Conservation (phyloP, 2,888 invertebrate species). For the Macropis europaea region DNA sequence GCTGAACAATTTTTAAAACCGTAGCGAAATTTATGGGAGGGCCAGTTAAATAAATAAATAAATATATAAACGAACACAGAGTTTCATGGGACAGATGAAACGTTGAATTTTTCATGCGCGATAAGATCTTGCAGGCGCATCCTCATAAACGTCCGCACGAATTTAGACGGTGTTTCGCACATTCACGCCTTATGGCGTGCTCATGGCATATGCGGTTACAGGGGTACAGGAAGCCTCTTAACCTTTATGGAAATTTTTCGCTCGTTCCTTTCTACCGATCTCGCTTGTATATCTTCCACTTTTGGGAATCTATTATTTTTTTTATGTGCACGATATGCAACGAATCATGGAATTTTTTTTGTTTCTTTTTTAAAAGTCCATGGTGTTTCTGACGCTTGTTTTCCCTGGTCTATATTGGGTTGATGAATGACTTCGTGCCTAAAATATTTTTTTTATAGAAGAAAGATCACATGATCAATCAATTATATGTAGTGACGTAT, state of each 20-base stretch:
- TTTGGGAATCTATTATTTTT: too few species aligned
- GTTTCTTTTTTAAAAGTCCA: too few species aligned
- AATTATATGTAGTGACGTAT: too few species aligned
- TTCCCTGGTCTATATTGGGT: too few species aligned
- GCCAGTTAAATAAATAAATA: constrained; percentile 52
- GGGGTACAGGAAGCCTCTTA: constrained; percentile 48
- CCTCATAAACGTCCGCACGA: constrained; percentile 68
- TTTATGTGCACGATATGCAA: too few species aligned
- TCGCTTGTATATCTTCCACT: constrained; percentile 26
- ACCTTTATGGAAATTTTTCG: constrained; percentile 65
- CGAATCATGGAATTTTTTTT: too few species aligned
- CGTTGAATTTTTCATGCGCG: constrained; percentile 65
- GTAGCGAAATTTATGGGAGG: constrained; percentile 43
- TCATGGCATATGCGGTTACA: constrained; percentile 50
- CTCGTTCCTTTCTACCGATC: constrained; percentile 10
- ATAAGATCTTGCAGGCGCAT: constrained; percentile 59
- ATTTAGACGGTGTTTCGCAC: constrained; percentile 62
- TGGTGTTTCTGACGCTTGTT: too few species aligned
- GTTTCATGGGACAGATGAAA: constrained; percentile 54
- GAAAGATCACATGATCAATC: too few species aligned
- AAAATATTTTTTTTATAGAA: too few species aligned
- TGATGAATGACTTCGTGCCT: too few species aligned
- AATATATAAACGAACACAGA: too few species aligned
- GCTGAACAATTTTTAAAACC: constrained; percentile 70
- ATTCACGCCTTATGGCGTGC: constrained; percentile 62